These are phyloP conservation scores for Poeciliopsis paucimaculata DNA, from an alignment of 2,797 vertebrate species.

Conservation along the genomic window DNA sequence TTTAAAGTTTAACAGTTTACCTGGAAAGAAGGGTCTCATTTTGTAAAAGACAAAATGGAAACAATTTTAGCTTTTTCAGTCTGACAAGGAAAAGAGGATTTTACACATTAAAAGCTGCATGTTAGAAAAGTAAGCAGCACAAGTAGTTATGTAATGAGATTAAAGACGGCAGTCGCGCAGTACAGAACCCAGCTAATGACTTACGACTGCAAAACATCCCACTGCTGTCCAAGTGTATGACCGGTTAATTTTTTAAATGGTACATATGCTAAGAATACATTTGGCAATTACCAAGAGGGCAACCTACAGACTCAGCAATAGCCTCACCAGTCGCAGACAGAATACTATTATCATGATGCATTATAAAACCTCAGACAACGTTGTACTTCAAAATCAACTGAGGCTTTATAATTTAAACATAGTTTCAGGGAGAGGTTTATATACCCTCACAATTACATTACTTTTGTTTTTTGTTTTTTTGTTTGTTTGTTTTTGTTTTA, in stretches of 20 bases:
- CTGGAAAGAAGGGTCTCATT: constrained; percentile 38
- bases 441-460: not conserved
- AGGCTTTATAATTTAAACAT: not conserved
- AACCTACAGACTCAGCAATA: constrained; percentile 15
- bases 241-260: constrained; percentile 14
- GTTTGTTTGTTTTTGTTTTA: no score
- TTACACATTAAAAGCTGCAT: constrained; percentile 20
- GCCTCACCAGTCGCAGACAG: not conserved
- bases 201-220: constrained; percentile 41
- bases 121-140: not conserved
- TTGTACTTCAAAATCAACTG: not conserved
- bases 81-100: constrained; percentile 23
- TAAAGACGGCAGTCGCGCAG: constrained; percentile 20
- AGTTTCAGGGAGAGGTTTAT: no score
- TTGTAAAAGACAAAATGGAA: constrained; percentile 26
- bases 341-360: not conserved
- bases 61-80: constrained; percentile 42
- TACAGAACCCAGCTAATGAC: constrained; percentile 30
- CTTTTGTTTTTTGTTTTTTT: no score
- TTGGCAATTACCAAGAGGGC: constrained; percentile 20
- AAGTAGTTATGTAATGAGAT: constrained; percentile 41
- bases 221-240: constrained; percentile 9
- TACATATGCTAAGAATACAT: constrained; percentile 7
- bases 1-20: constrained; percentile 24
- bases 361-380: not conserved